Evolutionary conservation across 2,888 invertebrate genomes (phyloP), one percentile per base, ranked within the genome.

Genomic region (Sminthurides aquaticus): DNA sequence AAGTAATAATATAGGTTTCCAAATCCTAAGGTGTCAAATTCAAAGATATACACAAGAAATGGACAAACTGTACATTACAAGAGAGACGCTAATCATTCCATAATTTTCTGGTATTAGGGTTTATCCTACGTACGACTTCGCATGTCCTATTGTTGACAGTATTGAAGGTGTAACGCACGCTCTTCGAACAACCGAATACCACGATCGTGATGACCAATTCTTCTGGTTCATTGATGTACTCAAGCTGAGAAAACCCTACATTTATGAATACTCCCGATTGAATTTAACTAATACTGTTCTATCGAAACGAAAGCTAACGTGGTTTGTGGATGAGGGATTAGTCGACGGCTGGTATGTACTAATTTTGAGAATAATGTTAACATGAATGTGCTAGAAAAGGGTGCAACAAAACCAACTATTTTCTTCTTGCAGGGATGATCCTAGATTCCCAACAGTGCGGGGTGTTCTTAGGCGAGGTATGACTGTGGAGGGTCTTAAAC

Each of bases 61-160:
- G n/a, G n/a, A n/a, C n/a, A n/a, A n/a, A n/a, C n/a, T n/a, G n/a
- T n/a, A 34, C 18, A 57, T 43, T 57, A 20, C 20, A 58, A 43
- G 48, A 15, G 11, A 43, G 18, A 43, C n/a, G n/a, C n/a, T n/a
- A n/a, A n/a, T n/a, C n/a, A n/a, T n/a, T n/a, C n/a, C 58, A 34
- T 34, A 15, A 34, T 48, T 22, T 43, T 29, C 22, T 57, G 8
- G 18, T 54, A n/a, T 70, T 73, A 95, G 95, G 77, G 97, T 96
- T 0, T 99, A 99, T 79, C 99, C 99, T 25, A 99, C 99, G 0
- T 99, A 99, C 77, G 99, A 99, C 81, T 99, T 99, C 82, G 97
- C 99, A 0, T 99, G 99, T 78, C 99, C 99, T 0, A 96, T 99
- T 77, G 98, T 99, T 59, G 99, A 99, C 80, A 89, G 95, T 20